Base-by-base conservation (phyloP, 2,113 vertebrate species). In the Pluvialis apricaria region DNA sequence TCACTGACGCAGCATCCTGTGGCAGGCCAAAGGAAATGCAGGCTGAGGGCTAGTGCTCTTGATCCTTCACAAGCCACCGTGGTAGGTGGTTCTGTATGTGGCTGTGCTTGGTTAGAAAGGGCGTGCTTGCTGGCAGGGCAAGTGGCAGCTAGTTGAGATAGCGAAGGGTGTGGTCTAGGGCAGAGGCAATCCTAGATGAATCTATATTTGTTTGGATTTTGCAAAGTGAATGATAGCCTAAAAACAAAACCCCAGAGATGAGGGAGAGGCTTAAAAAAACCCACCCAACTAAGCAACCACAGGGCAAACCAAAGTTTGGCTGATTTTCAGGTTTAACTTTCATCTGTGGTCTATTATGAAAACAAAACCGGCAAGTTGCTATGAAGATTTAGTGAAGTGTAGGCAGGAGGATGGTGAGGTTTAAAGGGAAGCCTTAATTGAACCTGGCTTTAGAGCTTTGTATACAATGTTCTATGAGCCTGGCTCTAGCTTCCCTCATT, bases 311-410 rank as follows among this genome's bases (percentile, higher is more conserved):
- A 55, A 80, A 77, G 26, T 49, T 82, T 95, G 95, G 86, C 66
- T 84, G 88, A 64, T 95, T 88, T 94, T 87, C 91, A 95, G 66
- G 68, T 95, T 95, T 96, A 86, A 62, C 86, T 93, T 86, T 77
- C 78, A 80, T 82, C 54, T 94, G 90, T 0, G 38, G 92, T 96
- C 49, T 94, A 6, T 91, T 72, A 72, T 9, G 45, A 73, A 95
- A 97, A 95, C 81, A 96, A 89, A 95, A 82, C 86, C 60, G 84
- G 18, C 84, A 91, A 85, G 62, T 77, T 94, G 71, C 73, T 93
- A 5, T 24, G 84, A 95, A 90, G 62, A 47, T 71, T 55, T 70
- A 91, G 17, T 82, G 73, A 87, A 87, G 26, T 65, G 58, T 72
- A 80, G 70, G 90, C 77, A 92, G 89, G 73, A 93, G 36, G 73